Evolutionary conservation across 2,888 invertebrate genomes (phyloP), one percentile per base, ranked within the genome.

Genomic region (Dolomedes plantarius): DNA sequence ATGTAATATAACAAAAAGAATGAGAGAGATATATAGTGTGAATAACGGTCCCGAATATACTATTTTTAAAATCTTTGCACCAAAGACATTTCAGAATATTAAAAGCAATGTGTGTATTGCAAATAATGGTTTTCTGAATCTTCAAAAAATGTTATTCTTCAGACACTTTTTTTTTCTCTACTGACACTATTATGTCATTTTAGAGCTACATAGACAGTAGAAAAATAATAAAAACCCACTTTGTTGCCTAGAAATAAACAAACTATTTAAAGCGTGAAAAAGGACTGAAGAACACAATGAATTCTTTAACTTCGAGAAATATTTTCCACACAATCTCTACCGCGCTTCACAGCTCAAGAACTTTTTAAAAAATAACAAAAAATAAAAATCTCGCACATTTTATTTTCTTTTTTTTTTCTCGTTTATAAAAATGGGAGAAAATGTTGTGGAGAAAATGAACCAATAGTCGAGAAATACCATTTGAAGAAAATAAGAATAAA

Each of bases 391-490:
- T 9, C 36, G n/a, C n/a, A n/a, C n/a, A n/a, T 36, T 36, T n/a
- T 36, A 36, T 36, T 36, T 36, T 36, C 36, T 36, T 36, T 36
- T 36, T 36, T 46, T 46, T 5, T 5, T n/a, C 46, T 65, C 13
- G 6, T 29, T 2, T 29, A 13, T 11, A 31, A n/a, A 65, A 56
- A 69, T 16, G 31, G 28, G 56, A 36, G 64, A 39, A 82, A 75
- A 74, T 74, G 73, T 46, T 64, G 73, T 27, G 36, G 64, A 71
- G 75, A 82, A 82, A 82, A 82, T 82, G 82, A 82, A 76, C 75
- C 82, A 82, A 76, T 75, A 69, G 75, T 82, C 69, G 64, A 71
- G 64, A 76, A 82, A 81, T 69, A 75, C 75, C 50, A 75, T 65
- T 39, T 36, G 39, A 81, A 69, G 65, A 27, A 67, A 71, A 39